phyloP scores from a whole-genome alignment of 2,888 invertebrate genomes.

The Campopleginae sp. region DNA sequence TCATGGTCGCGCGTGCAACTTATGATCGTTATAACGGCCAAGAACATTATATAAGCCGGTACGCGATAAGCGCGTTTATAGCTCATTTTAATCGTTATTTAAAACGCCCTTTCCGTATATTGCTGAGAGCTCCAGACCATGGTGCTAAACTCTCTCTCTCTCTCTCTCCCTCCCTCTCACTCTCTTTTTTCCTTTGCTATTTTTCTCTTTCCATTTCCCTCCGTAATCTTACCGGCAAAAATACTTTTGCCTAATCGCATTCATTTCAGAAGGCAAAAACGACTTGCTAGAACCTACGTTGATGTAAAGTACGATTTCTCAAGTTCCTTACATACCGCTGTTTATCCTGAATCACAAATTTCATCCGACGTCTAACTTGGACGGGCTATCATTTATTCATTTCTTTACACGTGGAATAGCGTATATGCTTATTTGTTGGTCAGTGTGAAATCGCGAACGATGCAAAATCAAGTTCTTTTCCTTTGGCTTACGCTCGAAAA shows the following conservation, averaged over 20 bases:
- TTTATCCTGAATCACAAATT: background rate
- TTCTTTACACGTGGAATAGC: background rate
- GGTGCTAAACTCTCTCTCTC: conserved; percentile 30
- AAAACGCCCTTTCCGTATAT: conserved; percentile 75
- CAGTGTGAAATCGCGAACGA: background rate
- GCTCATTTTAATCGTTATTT: conserved; percentile 80
- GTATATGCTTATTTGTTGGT: no score
- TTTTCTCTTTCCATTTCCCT: conserved; percentile 68
- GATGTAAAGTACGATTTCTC: conserved; percentile 37
- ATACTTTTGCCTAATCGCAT: conserved; percentile 49
- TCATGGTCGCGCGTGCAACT: conserved; percentile 74
- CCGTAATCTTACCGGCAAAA: conserved; percentile 74
- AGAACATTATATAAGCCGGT: conserved; percentile 75
- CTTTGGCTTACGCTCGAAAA: background rate
- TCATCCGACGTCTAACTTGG: background rate
- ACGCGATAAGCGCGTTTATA: conserved; percentile 77
- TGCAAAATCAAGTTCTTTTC: background rate
- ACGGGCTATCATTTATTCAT: background rate
- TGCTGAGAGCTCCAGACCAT: conserved; percentile 50
- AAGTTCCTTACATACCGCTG: background rate
- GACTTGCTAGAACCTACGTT: conserved; percentile 39
- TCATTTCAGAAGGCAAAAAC: conserved; percentile 40
- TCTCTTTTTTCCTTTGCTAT: conserved; percentile 72
- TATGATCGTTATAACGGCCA: conserved; percentile 77
- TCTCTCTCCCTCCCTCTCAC: background rate